phyloP scores from a whole-genome alignment of 2,113 vertebrate genomes.

The Ictalurus punctatus region DNA sequence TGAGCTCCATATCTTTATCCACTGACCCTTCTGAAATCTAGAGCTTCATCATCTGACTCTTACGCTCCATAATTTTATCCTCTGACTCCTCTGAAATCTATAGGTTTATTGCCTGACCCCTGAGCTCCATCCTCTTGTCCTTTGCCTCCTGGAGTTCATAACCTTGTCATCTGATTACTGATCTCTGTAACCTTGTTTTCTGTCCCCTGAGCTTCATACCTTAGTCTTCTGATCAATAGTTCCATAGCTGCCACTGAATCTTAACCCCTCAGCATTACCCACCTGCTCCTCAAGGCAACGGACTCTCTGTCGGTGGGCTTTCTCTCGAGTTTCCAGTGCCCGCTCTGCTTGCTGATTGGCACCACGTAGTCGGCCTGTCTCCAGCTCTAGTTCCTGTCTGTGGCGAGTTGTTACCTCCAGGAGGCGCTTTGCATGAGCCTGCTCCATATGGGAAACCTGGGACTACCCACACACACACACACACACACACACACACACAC shows the following conservation, averaged over 20 bases:
- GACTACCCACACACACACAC: constrained; percentile 61
- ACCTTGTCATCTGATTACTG: neutral
- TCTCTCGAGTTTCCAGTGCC: constrained; percentile 67
- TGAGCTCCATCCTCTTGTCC: too few species aligned
- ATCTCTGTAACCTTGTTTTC: neutral
- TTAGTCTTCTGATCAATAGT: neutral
- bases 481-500: constrained; percentile 28
- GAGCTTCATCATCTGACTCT: too few species aligned
- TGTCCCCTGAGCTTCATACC: neutral
- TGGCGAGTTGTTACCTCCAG: constrained; percentile 70
- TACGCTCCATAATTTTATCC: too few species aligned
- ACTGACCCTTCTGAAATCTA: too few species aligned
- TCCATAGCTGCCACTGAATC: neutral
- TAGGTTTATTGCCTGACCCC: too few species aligned
- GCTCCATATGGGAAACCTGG: constrained; percentile 68
- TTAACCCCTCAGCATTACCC: neutral
- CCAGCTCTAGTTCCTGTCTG: constrained; percentile 69
- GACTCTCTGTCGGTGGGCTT: constrained; percentile 67
- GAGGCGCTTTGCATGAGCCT: constrained; percentile 68
- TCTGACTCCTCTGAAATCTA: too few species aligned
- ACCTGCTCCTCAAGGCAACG: constrained; percentile 75
- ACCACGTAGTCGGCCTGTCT: constrained; percentile 61
- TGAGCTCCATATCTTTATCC: too few species aligned
- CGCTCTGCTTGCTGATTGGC: constrained; percentile 69
- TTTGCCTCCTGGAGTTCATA: neutral